phyloP scores from a whole-genome alignment of 64 coral and sea anemone species.

The Actinia equina region DNA sequence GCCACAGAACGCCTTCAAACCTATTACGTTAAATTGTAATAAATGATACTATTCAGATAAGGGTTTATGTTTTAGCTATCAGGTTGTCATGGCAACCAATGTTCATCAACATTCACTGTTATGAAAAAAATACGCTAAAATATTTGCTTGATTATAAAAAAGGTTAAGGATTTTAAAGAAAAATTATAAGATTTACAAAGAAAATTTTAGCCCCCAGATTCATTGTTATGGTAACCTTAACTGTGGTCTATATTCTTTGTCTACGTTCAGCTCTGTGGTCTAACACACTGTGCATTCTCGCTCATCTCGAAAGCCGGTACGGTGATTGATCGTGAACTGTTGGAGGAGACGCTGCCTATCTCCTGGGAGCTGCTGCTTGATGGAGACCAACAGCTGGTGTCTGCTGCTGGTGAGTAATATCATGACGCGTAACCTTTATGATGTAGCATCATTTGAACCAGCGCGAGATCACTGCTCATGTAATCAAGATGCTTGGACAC shows the following conservation, averaged over 20 bases:
- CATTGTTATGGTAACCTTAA: not conserved
- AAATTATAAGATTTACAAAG: too few relatives aligned
- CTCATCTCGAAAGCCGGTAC: slow-evolving; percentile 88
- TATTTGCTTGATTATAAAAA: too few relatives aligned
- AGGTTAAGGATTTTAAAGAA: too few relatives aligned
- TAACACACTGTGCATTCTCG: slow-evolving; percentile 91
- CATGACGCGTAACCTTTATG: too few relatives aligned
- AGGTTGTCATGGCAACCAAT: not conserved
- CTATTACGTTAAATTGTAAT: too few relatives aligned
- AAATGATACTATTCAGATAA: not conserved
- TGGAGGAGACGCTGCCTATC: slow-evolving; percentile 83
- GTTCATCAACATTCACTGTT: too few relatives aligned
- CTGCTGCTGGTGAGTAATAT: slow-evolving; percentile 69
- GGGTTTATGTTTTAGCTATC: not conserved
- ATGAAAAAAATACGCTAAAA: too few relatives aligned
- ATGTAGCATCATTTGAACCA: too few relatives aligned
- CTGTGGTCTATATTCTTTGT: not conserved
- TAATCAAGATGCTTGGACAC: too few relatives aligned
- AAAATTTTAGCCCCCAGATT: too few relatives aligned
- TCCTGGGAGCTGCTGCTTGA: slow-evolving; percentile 93
- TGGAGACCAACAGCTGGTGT: slow-evolving; percentile 86
- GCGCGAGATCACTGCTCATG: too few relatives aligned
- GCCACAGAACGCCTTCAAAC: too few relatives aligned
- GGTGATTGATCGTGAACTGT: slow-evolving; percentile 70
- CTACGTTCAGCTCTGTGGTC: slow-evolving; percentile 1